Percentiles rank a stretch among this genome's conserved stretches.
Evolutionary conservation across 92 coral and sea anemone genomes (phyloP).

Genomic region (Zoanthus gigantus): DNA sequence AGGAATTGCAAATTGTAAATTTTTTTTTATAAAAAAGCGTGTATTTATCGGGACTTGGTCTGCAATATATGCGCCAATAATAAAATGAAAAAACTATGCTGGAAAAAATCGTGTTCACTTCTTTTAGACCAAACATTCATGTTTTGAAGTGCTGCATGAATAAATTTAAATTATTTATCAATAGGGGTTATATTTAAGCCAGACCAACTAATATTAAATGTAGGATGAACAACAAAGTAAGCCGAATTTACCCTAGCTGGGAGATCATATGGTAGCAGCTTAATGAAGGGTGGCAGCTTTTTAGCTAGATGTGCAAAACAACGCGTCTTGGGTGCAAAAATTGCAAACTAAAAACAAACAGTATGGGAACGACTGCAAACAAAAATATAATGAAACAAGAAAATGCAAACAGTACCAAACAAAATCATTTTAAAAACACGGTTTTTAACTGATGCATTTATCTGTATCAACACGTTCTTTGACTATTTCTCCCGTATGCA

Average conservation of each 20-base stretch:
- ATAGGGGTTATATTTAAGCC: not conserved
- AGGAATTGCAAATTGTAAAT: not conserved
- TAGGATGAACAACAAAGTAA: not conserved
- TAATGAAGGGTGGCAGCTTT: constrained; percentile 1
- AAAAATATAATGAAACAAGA: not conserved
- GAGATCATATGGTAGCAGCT: constrained; percentile 2
- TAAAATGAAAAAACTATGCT: not conserved
- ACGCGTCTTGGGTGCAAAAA: constrained; percentile 10
- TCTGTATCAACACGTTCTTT: constrained; percentile 31
- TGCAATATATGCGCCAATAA: not conserved
- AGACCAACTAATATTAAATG: not conserved
- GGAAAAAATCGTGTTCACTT: not conserved
- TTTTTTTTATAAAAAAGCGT: too few relatives aligned
- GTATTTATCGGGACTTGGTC: constrained; percentile 6
- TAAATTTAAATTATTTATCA: not conserved
- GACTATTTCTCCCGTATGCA: not conserved
- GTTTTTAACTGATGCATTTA: constrained; percentile 33
- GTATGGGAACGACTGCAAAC: constrained; percentile 19
- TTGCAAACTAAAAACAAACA: constrained; percentile 19
- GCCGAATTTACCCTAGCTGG: constrained; percentile 4
- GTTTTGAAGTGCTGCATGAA: constrained; percentile 10
- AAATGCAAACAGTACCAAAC: constrained; percentile 29
- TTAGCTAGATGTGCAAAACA: constrained; percentile 17
- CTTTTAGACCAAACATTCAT: not conserved
- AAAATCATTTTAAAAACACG: constrained; percentile 4